Conservation (phyloP, 2,888 invertebrate species). For the Norana najaformis region DNA sequence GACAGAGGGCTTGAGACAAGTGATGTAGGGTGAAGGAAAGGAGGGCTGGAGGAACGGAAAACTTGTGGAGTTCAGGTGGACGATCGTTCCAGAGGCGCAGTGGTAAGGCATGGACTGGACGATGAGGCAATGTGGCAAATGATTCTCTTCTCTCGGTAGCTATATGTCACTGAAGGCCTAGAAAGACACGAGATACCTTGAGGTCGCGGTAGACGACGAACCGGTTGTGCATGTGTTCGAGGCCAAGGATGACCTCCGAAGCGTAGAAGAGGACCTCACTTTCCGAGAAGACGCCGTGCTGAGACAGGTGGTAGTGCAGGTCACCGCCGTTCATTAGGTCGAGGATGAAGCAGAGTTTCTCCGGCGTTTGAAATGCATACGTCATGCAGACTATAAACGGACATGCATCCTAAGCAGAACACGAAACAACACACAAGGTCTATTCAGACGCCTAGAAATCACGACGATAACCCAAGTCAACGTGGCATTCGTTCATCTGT, state of each 20-base stretch:
- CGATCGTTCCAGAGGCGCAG: too few relatives aligned
- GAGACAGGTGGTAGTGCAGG: slow-evolving; percentile 96
- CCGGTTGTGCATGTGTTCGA: slow-evolving; percentile 99
- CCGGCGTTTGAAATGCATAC: slow-evolving; percentile 97
- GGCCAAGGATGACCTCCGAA: slow-evolving; percentile 91
- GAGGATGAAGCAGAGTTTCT: slow-evolving; percentile 98
- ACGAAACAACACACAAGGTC: not conserved
- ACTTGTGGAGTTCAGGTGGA: too few relatives aligned
- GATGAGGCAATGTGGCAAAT: too few relatives aligned
- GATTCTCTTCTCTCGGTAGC: too few relatives aligned
- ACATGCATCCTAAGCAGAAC: slow-evolving; percentile 79
- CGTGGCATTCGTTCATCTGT: too few relatives aligned
- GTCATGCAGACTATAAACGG: slow-evolving; percentile 99
- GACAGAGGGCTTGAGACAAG: too few relatives aligned
- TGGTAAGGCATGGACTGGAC: too few relatives aligned
- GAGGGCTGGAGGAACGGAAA: too few relatives aligned
- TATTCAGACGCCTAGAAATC: too few relatives aligned
- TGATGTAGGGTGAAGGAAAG: too few relatives aligned
- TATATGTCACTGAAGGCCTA: too few relatives aligned
- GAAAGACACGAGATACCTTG: slow-evolving; percentile 60
- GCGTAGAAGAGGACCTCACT: slow-evolving; percentile 88
- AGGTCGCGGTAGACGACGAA: slow-evolving; percentile 90
- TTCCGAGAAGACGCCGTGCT: slow-evolving; percentile 98
- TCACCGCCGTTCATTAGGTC: slow-evolving; percentile 99
- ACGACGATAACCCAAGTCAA: too few relatives aligned